Percentiles rank a stretch among this genome's conserved stretches.
Evolutionary conservation across 2,888 invertebrate species (phyloP).

Genomic region (Clanis bilineata): DNA sequence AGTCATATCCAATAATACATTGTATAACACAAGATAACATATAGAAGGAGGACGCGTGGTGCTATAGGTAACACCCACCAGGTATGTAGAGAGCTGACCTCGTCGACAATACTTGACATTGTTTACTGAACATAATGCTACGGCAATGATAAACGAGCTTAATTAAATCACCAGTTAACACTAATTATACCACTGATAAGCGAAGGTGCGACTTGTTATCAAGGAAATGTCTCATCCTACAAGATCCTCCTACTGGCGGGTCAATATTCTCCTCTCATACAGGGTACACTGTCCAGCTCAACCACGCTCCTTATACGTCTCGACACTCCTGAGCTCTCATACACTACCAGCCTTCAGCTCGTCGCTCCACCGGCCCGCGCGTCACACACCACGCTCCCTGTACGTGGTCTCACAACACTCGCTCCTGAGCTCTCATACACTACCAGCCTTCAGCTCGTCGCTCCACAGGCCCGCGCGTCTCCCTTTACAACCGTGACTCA

Average conservation of each 20-base stretch:
- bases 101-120: not conserved
- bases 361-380: no score
- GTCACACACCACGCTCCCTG: not conserved
- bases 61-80: not conserved
- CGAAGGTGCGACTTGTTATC: not conserved
- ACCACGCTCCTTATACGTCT: not conserved
- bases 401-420: not conserved
- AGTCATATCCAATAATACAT: no score
- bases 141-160: not conserved
- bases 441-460: no score
- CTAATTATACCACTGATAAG: not conserved
- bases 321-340: not conserved
- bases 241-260: constrained; percentile 26
- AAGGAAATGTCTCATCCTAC: constrained; percentile 4
- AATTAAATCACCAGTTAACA: not conserved
- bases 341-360: no score
- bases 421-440: not conserved
- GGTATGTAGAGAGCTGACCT: not conserved
- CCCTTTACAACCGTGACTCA: no score
- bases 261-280: not conserved
- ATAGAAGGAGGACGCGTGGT: not conserved
- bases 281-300: not conserved
- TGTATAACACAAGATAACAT: no score
- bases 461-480: no score
- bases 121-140: not conserved